A percentile compares a stretch with the other conserved stretches of the same genome.
Conservation (phyloP, 2,113 vertebrate species). For the Lampris incognitus region DNA sequence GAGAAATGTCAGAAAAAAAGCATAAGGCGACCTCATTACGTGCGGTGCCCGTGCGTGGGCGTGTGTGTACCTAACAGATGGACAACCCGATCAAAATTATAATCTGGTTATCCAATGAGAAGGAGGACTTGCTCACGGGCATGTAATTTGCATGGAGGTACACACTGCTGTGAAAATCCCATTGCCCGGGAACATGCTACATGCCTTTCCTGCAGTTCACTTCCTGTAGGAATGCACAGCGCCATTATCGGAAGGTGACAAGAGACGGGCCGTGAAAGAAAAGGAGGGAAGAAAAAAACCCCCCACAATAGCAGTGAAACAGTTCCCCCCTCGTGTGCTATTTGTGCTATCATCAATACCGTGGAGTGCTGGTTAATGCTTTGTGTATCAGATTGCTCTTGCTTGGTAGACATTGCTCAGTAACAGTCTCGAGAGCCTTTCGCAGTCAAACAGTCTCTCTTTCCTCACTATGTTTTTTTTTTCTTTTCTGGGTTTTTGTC, state of each 20-base stretch:
- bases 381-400: slow-evolving; percentile 68
- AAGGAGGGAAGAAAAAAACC: neutral
- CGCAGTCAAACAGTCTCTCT: slow-evolving; percentile 63
- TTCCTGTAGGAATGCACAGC: slow-evolving; percentile 33
- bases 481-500: slow-evolving; percentile 72
- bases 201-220: slow-evolving; percentile 36
- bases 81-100: slow-evolving; percentile 73
- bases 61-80: slow-evolving; percentile 72
- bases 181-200: slow-evolving; percentile 36
- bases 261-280: slow-evolving; percentile 14
- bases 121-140: slow-evolving; percentile 60
- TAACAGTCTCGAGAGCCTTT: slow-evolving; percentile 66
- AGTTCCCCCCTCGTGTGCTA: slow-evolving; percentile 40
- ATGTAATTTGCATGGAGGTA: slow-evolving; percentile 66
- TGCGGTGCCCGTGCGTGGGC: slow-evolving; percentile 40
- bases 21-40: slow-evolving; percentile 33
- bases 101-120: slow-evolving; percentile 70
- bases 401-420: slow-evolving; percentile 33
- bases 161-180: slow-evolving; percentile 50
- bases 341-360: slow-evolving; percentile 53
- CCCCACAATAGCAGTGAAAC: slow-evolving; percentile 3
- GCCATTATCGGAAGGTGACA: slow-evolving; percentile 35
- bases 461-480: slow-evolving; percentile 63
- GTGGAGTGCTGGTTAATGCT: slow-evolving; percentile 55
- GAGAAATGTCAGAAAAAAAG: slow-evolving; percentile 33